Base-by-base conservation (phyloP, 2,888 invertebrate genomes). In the Phasia obesa region DNA sequence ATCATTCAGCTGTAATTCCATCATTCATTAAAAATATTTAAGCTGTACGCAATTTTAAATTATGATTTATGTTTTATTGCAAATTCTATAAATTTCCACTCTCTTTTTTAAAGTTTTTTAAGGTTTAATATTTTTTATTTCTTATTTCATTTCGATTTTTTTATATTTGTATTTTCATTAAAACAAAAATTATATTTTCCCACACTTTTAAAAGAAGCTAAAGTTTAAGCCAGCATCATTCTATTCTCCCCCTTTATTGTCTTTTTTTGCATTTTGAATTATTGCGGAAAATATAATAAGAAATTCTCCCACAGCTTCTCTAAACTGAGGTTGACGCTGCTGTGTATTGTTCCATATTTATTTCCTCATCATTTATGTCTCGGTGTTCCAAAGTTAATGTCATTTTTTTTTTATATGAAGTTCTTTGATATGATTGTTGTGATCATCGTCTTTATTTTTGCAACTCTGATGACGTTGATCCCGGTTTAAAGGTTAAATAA, bases 251-350 rank as follows among this genome's bases (percentile, higher is more conserved):
- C 73, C 59, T 59, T 79, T 42, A 44, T 57, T 21, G 13, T 53
- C 23, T 17, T 35, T 53, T 64, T 75, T 35, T 55, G 44, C 64
- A 64, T 47, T 65, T 5, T 64, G 25, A 38, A 17, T 75, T 65
- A 35, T 65, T 21, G 77, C 70, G 27, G 31, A 74, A 64, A 64
- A 38, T 38, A 62, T 78, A 77, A 64, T 77, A 70, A 67, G 78
- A 83, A 83, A 83, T 83, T 83, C 79, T 83, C 82, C 82, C 82
- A 83, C 82, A 83, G 82, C 79, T 71, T 75, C 78, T 74, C 51
- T 60, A 42, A 51, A 60, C 25, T 42, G 38, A 62, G 35, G 11
- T 57, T 65, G 75, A 70, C 47, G n/a, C 15, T 71, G 17, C 11
- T 70, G 17, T 49, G 13, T 35, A 9, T 60, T 49, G 44, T 62